A percentile compares a stretch with the other conserved stretches of the same genome.
Conservation (phyloP, 2,113 vertebrate species). For the Epinephelus fuscoguttatus region DNA sequence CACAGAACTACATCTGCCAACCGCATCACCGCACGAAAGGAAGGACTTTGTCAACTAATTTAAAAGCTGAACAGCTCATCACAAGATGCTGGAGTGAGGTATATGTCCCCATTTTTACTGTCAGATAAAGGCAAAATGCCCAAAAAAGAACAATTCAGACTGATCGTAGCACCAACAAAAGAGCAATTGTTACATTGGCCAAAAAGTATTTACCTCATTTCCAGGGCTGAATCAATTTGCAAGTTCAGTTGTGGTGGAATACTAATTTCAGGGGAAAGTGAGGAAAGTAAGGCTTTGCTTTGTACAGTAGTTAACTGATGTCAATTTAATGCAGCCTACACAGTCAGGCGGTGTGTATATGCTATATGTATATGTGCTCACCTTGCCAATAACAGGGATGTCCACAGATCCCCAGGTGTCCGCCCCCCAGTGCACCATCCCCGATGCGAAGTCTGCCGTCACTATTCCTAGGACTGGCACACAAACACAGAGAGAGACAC, state of each 20-base stretch:
- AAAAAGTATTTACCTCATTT: not conserved
- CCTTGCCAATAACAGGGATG: slow-evolving; percentile 90
- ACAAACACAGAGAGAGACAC: slow-evolving; percentile 4
- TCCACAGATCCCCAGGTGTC: slow-evolving; percentile 91
- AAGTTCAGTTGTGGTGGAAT: not conserved
- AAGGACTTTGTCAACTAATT: too few species aligned
- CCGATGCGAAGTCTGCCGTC: slow-evolving; percentile 89
- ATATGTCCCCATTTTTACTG: too few species aligned
- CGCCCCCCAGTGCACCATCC: slow-evolving; percentile 86
- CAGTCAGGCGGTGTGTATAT: not conserved
- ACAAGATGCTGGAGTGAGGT: too few species aligned
- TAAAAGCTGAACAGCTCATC: too few species aligned
- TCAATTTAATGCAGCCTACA: not conserved
- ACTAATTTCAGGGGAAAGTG: not conserved
- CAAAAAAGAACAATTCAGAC: not conserved
- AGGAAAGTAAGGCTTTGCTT: not conserved
- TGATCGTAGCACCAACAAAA: not conserved
- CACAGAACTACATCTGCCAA: too few species aligned
- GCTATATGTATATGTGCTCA: slow-evolving; percentile 58
- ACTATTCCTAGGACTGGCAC: slow-evolving; percentile 86
- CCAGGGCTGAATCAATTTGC: not conserved
- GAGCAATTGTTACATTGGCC: not conserved
- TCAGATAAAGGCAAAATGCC: not conserved
- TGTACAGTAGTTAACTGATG: not conserved
- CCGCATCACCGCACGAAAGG: too few species aligned